A percentile compares a stretch with the other conserved stretches of the same genome.
Conservation (phyloP, 1,140 invertebrate genomes). For the Holotrichia oblita region DNA sequence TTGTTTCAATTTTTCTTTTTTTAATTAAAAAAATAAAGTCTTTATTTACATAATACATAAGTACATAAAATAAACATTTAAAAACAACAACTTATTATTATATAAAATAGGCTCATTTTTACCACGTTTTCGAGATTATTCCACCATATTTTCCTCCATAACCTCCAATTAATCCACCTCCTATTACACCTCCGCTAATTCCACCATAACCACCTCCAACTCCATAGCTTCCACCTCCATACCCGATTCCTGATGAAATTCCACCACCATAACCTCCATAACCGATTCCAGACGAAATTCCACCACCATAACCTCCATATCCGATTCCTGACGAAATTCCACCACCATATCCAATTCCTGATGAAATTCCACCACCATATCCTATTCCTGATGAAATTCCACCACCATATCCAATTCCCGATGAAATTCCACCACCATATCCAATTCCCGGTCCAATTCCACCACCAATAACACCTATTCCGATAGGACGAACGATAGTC, state of each 20-base stretch:
- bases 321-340: constrained; percentile 38
- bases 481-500: constrained; percentile 46
- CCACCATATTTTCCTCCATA: constrained; percentile 27
- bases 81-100: not conserved
- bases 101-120: not conserved
- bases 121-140: not conserved
- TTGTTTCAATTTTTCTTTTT: no score
- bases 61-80: not conserved
- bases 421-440: constrained; percentile 39
- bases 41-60: not conserved
- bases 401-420: constrained; percentile 40
- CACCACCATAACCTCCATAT: constrained; percentile 38
- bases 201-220: no score
- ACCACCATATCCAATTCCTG: constrained; percentile 44
- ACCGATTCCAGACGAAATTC: constrained; percentile 27
- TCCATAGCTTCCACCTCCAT: not conserved
- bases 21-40: constrained; percentile 9
- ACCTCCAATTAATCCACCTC: no score
- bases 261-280: constrained; percentile 4
- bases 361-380: constrained; percentile 15
- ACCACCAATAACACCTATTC: constrained; percentile 30
- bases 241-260: no score
- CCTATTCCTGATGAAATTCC: constrained; percentile 41
- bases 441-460: constrained; percentile 33
- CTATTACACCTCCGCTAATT: no score